phyloP scores from a whole-genome alignment of 1,140 invertebrate species.

The Ceratoteleas bidentatus region DNA sequence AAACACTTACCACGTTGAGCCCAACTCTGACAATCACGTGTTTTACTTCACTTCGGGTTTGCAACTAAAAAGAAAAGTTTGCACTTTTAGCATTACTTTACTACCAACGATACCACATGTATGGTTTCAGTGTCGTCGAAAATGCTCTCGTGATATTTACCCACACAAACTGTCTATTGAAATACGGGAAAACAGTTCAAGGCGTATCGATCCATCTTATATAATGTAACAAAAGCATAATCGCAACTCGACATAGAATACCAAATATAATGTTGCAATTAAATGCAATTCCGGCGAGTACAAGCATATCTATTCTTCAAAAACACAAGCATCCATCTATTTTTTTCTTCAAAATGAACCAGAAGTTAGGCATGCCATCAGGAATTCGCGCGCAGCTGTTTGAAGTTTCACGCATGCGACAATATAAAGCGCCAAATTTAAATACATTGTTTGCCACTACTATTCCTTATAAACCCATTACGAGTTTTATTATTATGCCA shows the following conservation, averaged over 20 bases:
- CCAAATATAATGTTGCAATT: neutral
- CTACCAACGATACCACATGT: conserved; percentile 4
- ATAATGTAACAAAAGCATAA: conserved; percentile 30
- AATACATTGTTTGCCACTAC: too few species aligned
- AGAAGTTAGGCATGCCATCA: too few species aligned
- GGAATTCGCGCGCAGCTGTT: too few species aligned
- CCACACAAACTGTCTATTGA: neutral
- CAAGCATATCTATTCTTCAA: too few species aligned
- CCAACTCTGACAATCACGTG: neutral
- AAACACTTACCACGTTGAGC: neutral
- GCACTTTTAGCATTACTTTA: neutral
- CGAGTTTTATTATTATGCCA: too few species aligned
- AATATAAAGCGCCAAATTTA: too few species aligned
- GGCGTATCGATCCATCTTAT: conserved; percentile 46
- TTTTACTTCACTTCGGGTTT: neutral
- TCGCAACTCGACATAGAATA: conserved; percentile 1
- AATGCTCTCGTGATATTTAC: conserved; percentile 4
- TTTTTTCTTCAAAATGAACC: too few species aligned
- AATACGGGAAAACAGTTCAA: conserved; percentile 38
- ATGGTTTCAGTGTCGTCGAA: neutral
- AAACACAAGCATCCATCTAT: too few species aligned
- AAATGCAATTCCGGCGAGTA: neutral
- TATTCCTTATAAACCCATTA: too few species aligned
- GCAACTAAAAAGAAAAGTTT: too few species aligned
- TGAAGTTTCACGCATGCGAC: too few species aligned